Evolutionary conservation across 2,113 vertebrate genomes (phyloP), one percentile per base, ranked within the genome.

Genomic region (Oenanthe melanoleuca): DNA sequence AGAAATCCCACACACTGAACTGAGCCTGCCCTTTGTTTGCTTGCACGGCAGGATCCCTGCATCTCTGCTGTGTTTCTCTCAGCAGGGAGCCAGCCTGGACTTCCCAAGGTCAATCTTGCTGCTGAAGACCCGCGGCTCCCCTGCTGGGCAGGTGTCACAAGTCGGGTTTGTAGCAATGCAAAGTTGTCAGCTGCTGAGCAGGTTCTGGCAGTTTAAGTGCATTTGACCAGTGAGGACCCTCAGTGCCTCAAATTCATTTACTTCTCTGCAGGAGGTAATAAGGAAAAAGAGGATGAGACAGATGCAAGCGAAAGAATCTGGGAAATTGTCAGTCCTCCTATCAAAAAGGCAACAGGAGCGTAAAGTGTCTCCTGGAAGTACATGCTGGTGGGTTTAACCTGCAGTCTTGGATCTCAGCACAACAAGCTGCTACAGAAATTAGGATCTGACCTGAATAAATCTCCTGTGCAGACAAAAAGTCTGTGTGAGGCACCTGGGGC

Each of bases 141-240:
- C 92, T 89, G 92, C 89, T 83, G 92, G 25, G 93, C 6, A 73
- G 74, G 78, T 94, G 90, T 92, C 95, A 89, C 33, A 89, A 92
- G 86, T 73, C 33, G 69, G 61, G 57, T 61, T 72, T 72, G 83
- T 67, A 89, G 72, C 78, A 80, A 67, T 9, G 52, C 63, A 61
- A 94, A 71, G 82, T 84, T 92, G 80, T 87, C 85, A 92, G 7
- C 63, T 86, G 57, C 72, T 73, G 91, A 87, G 70, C 78, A 78
- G 34, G 72, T 86, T 85, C 53, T 0, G 1, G 63, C 63, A 69
- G 49, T 73, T 64, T 83, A 67, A 93, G 33, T 45, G 71, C 15
- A 4, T 82, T 95, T 95, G 91, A 79, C 80, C 13, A 0, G 74
- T 34, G 78, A 87, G 93, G 74, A 87, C 87, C 80, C 50, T 87